Conservation (phyloP, 2,888 invertebrate genomes). For the Aleiodes leptofemur region DNA sequence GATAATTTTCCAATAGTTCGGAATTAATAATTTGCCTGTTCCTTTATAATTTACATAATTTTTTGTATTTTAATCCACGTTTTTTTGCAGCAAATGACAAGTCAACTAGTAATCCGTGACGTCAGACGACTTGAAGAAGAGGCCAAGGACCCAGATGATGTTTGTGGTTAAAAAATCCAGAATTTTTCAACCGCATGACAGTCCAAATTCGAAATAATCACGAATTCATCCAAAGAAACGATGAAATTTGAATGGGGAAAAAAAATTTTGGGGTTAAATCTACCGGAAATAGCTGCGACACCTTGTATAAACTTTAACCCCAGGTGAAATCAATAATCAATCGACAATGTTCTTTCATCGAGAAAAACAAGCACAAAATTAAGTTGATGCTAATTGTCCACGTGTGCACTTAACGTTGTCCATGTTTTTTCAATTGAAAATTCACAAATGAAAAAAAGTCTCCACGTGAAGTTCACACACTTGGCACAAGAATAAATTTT, state of each 20-base stretch:
- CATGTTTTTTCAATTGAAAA: no score
- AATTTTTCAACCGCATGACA: not conserved
- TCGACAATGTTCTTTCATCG: constrained; percentile 51
- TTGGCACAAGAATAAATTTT: not conserved
- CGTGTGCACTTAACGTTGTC: no score
- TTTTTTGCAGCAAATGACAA: not conserved
- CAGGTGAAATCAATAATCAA: constrained; percentile 56
- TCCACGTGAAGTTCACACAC: no score
- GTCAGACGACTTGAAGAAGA: constrained; percentile 49
- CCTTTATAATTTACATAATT: no score
- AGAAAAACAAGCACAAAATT: constrained; percentile 6
- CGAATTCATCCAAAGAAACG: not conserved
- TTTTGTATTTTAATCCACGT: not conserved
- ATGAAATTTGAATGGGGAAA: not conserved
- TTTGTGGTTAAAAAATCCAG: constrained; percentile 4
- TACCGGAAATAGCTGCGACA: not conserved
- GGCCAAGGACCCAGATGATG: constrained; percentile 52
- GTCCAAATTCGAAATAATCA: not conserved
- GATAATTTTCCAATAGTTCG: not conserved
- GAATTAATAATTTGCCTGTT: not conserved
- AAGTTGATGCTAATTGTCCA: no score
- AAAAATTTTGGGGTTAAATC: not conserved
- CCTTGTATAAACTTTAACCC: constrained; percentile 21
- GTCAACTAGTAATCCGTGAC: constrained; percentile 38
- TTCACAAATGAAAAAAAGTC: no score